A percentile compares a stretch with the other conserved stretches of the same genome.
Evolutionary conservation across 2,113 vertebrate species (phyloP).

Genomic region (Pseudorasbora parva): DNA sequence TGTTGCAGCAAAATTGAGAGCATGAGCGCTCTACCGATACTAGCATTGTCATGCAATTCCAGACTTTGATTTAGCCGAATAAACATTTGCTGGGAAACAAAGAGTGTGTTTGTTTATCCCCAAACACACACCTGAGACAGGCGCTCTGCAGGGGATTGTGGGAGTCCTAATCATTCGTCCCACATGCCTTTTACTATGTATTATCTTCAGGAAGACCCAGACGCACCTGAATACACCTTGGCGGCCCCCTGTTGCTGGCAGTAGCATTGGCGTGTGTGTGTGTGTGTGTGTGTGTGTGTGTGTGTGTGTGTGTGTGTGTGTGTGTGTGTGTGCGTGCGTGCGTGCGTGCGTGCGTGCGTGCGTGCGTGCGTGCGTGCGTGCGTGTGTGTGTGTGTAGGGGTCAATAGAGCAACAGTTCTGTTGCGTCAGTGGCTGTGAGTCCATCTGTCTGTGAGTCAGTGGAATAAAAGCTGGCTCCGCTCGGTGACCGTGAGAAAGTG

Average conservation of each 20-base stretch:
- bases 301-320: conserved; percentile 25
- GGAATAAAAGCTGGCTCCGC: background rate
- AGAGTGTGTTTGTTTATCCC: conserved; percentile 62
- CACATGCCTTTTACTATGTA: conserved; percentile 31
- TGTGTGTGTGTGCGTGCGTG: conserved; percentile 22
- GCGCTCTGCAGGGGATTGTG: conserved; percentile 51
- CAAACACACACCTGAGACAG: conserved; percentile 66
- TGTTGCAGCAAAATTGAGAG: conserved; percentile 21
- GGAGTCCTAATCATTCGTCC: conserved; percentile 15
- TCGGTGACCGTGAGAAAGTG: background rate
- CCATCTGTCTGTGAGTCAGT: conserved; percentile 8
- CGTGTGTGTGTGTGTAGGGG: conserved; percentile 25
- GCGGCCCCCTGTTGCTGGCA: conserved; percentile 37
- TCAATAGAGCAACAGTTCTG: conserved; percentile 19
- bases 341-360: conserved; percentile 23
- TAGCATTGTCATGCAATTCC: conserved; percentile 53
- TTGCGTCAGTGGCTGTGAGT: background rate
- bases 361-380: conserved; percentile 21
- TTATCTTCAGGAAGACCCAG: conserved; percentile 42
- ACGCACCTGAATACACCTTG: conserved; percentile 20
- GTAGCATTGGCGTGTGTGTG: conserved; percentile 14
- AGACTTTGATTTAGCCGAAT: conserved; percentile 61
- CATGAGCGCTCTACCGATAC: conserved; percentile 34
- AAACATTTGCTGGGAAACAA: conserved; percentile 58
- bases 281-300: conserved; percentile 25